These are phyloP conservation scores for Girardia tigrina DNA, from an alignment of 2,888 invertebrate genomes.

Conservation along the genomic window DNA sequence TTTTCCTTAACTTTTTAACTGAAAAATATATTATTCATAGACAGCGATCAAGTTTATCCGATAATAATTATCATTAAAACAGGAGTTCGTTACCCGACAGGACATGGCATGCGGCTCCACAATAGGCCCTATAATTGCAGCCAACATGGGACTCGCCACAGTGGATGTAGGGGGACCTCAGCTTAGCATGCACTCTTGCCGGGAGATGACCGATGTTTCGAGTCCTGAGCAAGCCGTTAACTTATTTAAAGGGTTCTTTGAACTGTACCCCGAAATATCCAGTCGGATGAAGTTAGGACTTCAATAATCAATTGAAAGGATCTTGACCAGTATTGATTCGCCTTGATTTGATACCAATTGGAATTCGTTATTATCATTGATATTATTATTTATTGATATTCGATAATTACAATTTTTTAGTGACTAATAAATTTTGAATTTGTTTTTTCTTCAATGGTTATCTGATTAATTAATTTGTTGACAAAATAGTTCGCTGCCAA, in stretches of 20 bases:
- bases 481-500: too few species aligned
- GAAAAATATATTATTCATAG: too few species aligned
- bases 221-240: slow-evolving; percentile 49
- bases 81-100: slow-evolving; percentile 53
- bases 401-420: slow-evolving; percentile 35
- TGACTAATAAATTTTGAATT: slow-evolving; percentile 47
- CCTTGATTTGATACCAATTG: too few species aligned
- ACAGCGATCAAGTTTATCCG: too few species aligned
- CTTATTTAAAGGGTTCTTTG: slow-evolving; percentile 46
- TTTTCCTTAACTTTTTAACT: too few species aligned
- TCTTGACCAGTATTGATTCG: too few species aligned
- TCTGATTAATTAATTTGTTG: too few species aligned
- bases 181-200: slow-evolving; percentile 53
- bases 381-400: background rate
- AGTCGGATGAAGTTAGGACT: background rate
- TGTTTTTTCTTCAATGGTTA: too few species aligned
- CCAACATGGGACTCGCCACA: slow-evolving; percentile 52
- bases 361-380: background rate
- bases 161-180: slow-evolving; percentile 53
- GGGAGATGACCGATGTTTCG: slow-evolving; percentile 51
- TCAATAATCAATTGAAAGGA: too few species aligned
- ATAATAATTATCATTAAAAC: too few species aligned
- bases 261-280: background rate
- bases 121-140: slow-evolving; percentile 53
- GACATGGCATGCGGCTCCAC: slow-evolving; percentile 53